These are phyloP conservation scores for Coleophora deauratella DNA, from an alignment of 2,888 invertebrate species.

Conservation along the genomic window DNA sequence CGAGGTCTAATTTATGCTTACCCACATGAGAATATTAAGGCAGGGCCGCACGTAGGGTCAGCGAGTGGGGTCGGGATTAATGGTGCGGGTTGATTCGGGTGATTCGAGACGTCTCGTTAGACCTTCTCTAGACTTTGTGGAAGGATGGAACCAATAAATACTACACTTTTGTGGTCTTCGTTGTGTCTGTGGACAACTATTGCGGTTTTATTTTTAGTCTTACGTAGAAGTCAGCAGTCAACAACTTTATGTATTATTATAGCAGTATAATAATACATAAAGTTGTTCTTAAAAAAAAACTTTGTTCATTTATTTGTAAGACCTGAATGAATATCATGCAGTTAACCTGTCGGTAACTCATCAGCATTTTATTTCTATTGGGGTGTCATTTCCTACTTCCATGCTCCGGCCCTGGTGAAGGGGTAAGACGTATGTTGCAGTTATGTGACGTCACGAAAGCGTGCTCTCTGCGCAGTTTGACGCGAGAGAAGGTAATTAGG, in stretches of 20 bases:
- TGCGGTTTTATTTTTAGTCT: too few relatives aligned
- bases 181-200: too few relatives aligned
- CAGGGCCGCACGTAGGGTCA: slow-evolving; percentile 1
- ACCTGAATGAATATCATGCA: too few relatives aligned
- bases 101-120: not conserved
- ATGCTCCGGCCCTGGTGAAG: not conserved
- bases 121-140: too few relatives aligned
- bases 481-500: slow-evolving; percentile 51
- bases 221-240: too few relatives aligned
- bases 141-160: too few relatives aligned
- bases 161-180: not conserved
- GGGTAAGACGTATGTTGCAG: slow-evolving; percentile 17
- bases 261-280: too few relatives aligned
- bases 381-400: not conserved
- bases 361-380: too few relatives aligned
- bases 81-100: slow-evolving; percentile 4
- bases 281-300: too few relatives aligned
- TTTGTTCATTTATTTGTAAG: too few relatives aligned
- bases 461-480: slow-evolving; percentile 39
- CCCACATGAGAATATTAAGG: slow-evolving; percentile 40
- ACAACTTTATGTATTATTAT: too few relatives aligned
- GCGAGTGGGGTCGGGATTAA: slow-evolving; percentile 12
- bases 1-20: slow-evolving; percentile 50
- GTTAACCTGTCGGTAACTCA: too few relatives aligned
- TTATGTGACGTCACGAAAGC: slow-evolving; percentile 31